Base-by-base conservation (phyloP, 35 echinoderm and acorn worm species). In the Chiridota heheva region DNA sequence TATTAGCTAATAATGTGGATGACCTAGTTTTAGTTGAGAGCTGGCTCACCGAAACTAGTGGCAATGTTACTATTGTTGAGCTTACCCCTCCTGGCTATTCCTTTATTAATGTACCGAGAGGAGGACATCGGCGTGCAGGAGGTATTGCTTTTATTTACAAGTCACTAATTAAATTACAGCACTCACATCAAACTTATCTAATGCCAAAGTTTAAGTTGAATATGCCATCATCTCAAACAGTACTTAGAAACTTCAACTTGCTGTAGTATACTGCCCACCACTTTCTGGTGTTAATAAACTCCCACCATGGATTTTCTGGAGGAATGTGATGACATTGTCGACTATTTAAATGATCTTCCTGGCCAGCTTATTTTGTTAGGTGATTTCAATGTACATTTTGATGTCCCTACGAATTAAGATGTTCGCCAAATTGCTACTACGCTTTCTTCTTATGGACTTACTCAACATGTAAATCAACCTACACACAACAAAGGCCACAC, bases 381-480 rank as follows among this genome's bases (percentile, higher is more conserved):
- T 65, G 61, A 65, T 27, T 65, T 65, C 28, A 65, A 65, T 65
- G 30, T 65, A 13, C 61, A 65, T 65, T 65, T 13, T 65, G 61
- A 65, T 65, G 15, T 8, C 29, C 61, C 61, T 8, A 10, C 8
- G 12, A 65, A 65, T 10, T 27, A 10, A 8, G 61, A 65, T 65
- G 61, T 65, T 27, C 10, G 10, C 7, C 30, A 8, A 10, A 13
- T 65, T 27, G 28, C 8, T 15, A 12, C 7, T 10, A 65, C 29
- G 7, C 12, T 65, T 65, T 15, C 15, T 8, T 65, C 61, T 15
- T 30, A 16, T 30, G 29, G 29, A 13, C 28, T 16, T 31, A 65
- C 12, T 8, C 61, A 31, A 65, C 30, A 10, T 65, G 61, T 65
- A 13, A 16, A 12, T 31, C 8, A 27, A 10, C 61, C 29, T 27